Evolutionary conservation across 2,888 invertebrate species (phyloP), one percentile per base, ranked within the genome.

Genomic region (Melieria crassipennis): DNA sequence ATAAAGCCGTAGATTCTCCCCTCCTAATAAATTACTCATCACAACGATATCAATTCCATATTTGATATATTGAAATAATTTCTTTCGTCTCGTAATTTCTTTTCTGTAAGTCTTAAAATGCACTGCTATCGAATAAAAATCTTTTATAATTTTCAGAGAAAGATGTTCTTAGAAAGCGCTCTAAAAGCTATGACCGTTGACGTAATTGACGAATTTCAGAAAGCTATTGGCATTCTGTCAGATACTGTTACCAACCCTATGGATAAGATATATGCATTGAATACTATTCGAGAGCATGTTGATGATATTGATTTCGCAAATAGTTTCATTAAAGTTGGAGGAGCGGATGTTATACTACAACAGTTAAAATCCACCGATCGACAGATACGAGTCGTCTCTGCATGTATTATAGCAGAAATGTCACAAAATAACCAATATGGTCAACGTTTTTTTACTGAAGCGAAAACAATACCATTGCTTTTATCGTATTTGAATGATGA

Each of bases 391-490:
- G 88, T 90, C 73, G 86, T 88, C 55, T 90, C 92, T 3, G 91
- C 93, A 10, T 89, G 91, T 46, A 86, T 96, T 11, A 87, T 97
- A 4, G 96, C 93, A 0, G 93, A 92, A 79, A 84, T 95, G 71
- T 91, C 93, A 50, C 97, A 97, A 86, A 96, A 97, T 87, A 96
- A 97, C 87, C 91, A 92, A 0, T 92, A 90, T 82, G 94, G 94
- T 79, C 97, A 97, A 84, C 86, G 90, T 45, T 88, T 89, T 57
- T 90, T 92, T n/a, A 77, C 94, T 5, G 91, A 92, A 73, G 88
- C 89, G 62, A 90, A 91, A 0, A 86, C 93, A 7, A 85, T 96
- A 58, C 90, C 91, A 0, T 87, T 89, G 7, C 84, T 96, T 13
- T 81, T 94, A 11, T 84, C 86, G 5, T 84, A 93, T 70, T 85